Percentiles rank a stretch among this genome's conserved stretches.
These are phyloP conservation scores for Zaprionus camerounensis DNA, from an alignment of 1,140 invertebrate species.

Conservation along the genomic window DNA sequence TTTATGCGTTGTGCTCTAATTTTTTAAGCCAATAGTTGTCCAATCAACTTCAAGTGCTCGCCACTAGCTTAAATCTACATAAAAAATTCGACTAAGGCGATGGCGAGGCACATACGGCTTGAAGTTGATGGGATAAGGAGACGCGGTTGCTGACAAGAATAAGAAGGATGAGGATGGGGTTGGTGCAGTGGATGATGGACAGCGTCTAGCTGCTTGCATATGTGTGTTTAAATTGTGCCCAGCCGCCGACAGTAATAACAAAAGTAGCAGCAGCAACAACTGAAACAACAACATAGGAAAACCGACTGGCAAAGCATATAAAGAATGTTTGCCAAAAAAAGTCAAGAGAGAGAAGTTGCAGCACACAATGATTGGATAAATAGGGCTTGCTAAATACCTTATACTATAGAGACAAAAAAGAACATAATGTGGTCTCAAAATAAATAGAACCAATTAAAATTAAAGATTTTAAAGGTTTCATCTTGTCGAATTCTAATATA, in stretches of 20 bases:
- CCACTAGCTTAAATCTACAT: constrained; percentile 77
- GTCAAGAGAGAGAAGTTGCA: constrained; percentile 15
- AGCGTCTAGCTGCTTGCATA: constrained; percentile 41
- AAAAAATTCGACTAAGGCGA: constrained; percentile 48
- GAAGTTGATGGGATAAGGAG: neutral
- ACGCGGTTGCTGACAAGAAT: constrained; percentile 4
- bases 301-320: constrained; percentile 37
- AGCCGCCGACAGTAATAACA: constrained; percentile 30
- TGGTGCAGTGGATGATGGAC: constrained; percentile 1
- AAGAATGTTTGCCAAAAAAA: constrained; percentile 52
- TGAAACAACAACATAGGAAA: constrained; percentile 52
- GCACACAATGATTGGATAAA: constrained; percentile 16
- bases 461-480: no score
- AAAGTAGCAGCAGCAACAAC: constrained; percentile 26
- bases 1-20: constrained; percentile 77
- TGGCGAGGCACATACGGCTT: constrained; percentile 20
- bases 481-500: no score
- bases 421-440: no score
- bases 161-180: constrained; percentile 22
- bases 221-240: constrained; percentile 56
- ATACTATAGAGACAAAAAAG: neutral
- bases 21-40: constrained; percentile 76
- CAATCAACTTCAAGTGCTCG: constrained; percentile 76
- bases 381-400: constrained; percentile 12
- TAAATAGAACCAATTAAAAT: neutral